Percentiles rank a stretch among this genome's conserved stretches.
phyloP scores from a whole-genome alignment of 2,888 invertebrate species.

The Eupelmus urozonus region DNA sequence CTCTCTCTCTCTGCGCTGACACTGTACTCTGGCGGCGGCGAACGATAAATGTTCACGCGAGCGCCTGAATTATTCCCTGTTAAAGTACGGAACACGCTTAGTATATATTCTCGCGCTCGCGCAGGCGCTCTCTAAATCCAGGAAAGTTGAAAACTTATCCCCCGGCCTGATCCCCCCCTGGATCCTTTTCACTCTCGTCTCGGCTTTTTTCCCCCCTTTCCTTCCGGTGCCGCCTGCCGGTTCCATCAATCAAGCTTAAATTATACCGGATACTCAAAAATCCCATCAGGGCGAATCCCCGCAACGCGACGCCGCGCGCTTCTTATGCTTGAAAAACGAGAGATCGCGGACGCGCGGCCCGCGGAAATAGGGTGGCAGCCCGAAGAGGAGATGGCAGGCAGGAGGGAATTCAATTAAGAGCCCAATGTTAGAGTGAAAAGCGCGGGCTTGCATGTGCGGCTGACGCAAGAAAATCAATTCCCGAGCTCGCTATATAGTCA shows the following conservation, averaged over 20 bases:
- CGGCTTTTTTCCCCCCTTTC: background rate
- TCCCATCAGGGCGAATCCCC: slow-evolving; percentile 38
- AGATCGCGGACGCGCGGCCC: background rate
- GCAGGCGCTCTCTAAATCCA: background rate
- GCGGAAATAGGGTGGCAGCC: slow-evolving; percentile 19
- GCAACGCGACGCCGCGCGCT: slow-evolving; percentile 25
- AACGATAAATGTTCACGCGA: slow-evolving; percentile 24
- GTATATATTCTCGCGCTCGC: no score
- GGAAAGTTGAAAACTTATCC: slow-evolving; percentile 32
- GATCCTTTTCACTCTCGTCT: background rate
- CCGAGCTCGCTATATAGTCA: slow-evolving; percentile 2
- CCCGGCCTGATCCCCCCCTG: background rate
- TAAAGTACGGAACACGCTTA: slow-evolving; percentile 9
- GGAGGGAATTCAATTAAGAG: slow-evolving; percentile 58
- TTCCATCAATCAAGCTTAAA: slow-evolving; percentile 51
- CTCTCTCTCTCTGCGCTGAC: background rate
- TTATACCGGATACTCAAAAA: slow-evolving; percentile 49
- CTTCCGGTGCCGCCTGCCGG: background rate
- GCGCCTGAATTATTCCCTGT: slow-evolving; percentile 24
- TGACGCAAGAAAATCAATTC: slow-evolving; percentile 55
- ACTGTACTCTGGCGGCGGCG: background rate
- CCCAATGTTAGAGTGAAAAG: slow-evolving; percentile 49
- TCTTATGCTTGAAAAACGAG: slow-evolving; percentile 40
- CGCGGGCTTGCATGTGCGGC: slow-evolving; percentile 30
- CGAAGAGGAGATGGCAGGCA: slow-evolving; percentile 10